Conservation (phyloP, 2,113 vertebrate species). For the Cyanoliseus patagonus region DNA sequence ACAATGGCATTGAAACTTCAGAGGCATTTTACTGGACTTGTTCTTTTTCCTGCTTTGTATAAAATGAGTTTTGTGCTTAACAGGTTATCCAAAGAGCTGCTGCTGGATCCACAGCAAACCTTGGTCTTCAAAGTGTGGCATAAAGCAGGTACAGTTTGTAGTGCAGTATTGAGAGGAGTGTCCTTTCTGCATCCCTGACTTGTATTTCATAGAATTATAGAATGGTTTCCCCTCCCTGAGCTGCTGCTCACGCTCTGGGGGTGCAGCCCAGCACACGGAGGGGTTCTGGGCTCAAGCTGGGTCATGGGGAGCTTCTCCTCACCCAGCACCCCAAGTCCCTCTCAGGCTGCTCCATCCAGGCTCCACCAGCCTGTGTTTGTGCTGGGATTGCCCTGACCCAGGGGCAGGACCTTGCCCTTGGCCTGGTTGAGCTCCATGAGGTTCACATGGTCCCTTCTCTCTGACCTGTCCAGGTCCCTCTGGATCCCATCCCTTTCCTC, state of each 20-base stretch:
- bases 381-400: not conserved
- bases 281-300: not conserved
- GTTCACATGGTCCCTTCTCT: not conserved
- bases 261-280: not conserved
- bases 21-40: not conserved
- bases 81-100: conserved; percentile 90
- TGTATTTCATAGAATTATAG: not conserved
- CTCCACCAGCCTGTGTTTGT: not conserved
- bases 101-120: conserved; percentile 88
- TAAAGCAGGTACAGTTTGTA: conserved; percentile 83
- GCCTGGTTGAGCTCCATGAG: not conserved
- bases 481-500: not conserved
- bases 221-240: not conserved
- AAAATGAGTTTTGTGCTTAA: not conserved
- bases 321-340: not conserved
- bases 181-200: not conserved
- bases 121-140: conserved; percentile 98
- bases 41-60: not conserved
- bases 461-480: not conserved
- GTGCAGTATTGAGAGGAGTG: not conserved
- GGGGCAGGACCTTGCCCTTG: not conserved
- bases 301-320: not conserved
- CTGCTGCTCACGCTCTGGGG: not conserved
- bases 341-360: not conserved
- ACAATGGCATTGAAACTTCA: not conserved